Percentiles rank a stretch among this genome's conserved stretches.
These are phyloP conservation scores for Adineta ricciae DNA, from an alignment of 2,888 invertebrate genomes.

Conservation along the genomic window DNA sequence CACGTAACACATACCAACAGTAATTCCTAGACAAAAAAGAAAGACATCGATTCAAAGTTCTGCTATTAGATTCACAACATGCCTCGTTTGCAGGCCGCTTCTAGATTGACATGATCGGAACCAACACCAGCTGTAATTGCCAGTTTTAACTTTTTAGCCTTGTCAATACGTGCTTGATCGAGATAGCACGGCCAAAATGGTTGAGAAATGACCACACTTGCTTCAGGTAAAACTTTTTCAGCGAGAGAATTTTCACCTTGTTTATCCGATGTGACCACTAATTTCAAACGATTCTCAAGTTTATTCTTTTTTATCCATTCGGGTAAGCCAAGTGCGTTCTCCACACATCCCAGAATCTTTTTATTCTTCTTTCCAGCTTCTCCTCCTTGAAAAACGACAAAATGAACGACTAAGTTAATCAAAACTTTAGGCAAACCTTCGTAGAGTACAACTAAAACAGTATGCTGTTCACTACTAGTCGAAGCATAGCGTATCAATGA, in stretches of 20 bases:
- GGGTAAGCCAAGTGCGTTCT: not conserved
- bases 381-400: not conserved
- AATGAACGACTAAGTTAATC: not conserved
- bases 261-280: not conserved
- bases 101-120: conserved; percentile 8
- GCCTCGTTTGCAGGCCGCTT: conserved; percentile 6
- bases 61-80: not conserved
- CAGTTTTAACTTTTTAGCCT: not conserved
- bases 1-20: not conserved
- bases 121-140: conserved; percentile 20
- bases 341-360: not conserved
- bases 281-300: not conserved
- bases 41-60: not conserved
- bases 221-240: not conserved
- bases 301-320: conserved; percentile 18
- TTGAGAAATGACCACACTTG: not conserved
- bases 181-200: conserved; percentile 17
- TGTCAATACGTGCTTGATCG: not conserved
- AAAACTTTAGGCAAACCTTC: not conserved
- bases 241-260: conserved; percentile 1
- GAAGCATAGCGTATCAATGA: not conserved
- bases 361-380: conserved; percentile 4
- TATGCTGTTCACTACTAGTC: not conserved
- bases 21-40: not conserved
- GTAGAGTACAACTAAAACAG: not conserved